Evolutionary conservation across 1,140 invertebrate species (phyloP).

Genomic region (Hypsibius dujardini): DNA sequence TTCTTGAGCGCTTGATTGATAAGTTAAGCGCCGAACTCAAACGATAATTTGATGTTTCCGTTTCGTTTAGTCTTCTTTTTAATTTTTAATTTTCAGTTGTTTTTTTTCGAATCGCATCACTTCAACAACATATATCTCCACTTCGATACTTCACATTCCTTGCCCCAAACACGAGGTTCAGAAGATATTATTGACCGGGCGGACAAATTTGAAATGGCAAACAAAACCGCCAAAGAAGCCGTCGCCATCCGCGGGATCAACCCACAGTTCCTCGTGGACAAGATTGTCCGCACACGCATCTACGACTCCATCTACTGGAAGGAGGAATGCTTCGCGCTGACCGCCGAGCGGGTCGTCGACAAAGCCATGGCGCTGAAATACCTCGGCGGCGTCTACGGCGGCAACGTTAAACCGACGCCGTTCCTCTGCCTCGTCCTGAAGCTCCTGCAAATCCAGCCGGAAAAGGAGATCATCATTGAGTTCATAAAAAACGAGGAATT

Average conservation of each 20-base stretch:
- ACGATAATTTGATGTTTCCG: not conserved
- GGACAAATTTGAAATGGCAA: conserved; percentile 69
- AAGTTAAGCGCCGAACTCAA: not conserved
- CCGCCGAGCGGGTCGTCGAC: conserved; percentile 86
- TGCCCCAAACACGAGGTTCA: not conserved
- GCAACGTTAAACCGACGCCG: conserved; percentile 91
- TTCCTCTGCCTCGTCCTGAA: conserved; percentile 92
- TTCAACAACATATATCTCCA: too few species aligned
- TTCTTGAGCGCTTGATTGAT: too few species aligned
- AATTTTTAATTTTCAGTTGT: not conserved
- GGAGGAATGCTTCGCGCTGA: conserved; percentile 97
- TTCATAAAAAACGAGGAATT: conserved; percentile 99
- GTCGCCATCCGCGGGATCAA: conserved; percentile 93
- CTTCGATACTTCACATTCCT: not conserved
- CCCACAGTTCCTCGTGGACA: conserved; percentile 96
- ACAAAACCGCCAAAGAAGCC: conserved; percentile 94
- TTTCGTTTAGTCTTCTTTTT: not conserved
- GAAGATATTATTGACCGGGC: too few species aligned
- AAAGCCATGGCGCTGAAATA: conserved; percentile 90
- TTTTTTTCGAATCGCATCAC: too few species aligned
- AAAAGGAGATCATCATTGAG: conserved; percentile 97
- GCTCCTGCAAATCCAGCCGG: conserved; percentile 98
- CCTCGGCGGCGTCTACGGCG: conserved; percentile 84
- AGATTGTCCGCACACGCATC: conserved; percentile 91
- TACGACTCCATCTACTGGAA: conserved; percentile 99